Conservation (phyloP, 2,888 invertebrate species). For the Drymonia ruficornis region DNA sequence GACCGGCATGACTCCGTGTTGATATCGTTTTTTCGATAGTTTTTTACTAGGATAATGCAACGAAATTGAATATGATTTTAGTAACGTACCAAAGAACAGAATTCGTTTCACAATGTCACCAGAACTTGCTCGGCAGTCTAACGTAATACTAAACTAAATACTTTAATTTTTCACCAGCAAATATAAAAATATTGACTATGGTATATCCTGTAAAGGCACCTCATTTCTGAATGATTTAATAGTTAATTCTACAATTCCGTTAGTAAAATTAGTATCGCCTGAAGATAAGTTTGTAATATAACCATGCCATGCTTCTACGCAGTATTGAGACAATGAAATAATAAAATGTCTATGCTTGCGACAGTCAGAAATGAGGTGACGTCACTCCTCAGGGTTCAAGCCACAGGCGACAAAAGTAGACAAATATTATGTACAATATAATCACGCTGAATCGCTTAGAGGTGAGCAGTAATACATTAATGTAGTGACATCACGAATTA, state of each 20-base stretch:
- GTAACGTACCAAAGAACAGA: no score
- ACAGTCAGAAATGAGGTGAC: constrained; percentile 1
- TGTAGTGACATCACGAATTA: neutral
- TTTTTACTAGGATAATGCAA: no score
- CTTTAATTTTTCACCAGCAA: constrained; percentile 62
- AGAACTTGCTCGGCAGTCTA: constrained; percentile 16
- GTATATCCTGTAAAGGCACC: constrained; percentile 32
- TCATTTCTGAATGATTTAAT: constrained; percentile 20
- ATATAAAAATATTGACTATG: constrained; percentile 73
- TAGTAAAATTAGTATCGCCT: no score
- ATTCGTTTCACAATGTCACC: constrained; percentile 8
- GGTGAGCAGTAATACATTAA: neutral
- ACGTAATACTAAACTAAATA: constrained; percentile 63
- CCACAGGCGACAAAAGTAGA: constrained; percentile 5
- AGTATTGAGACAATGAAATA: no score
- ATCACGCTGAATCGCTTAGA: constrained; percentile 1
- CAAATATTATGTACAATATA: neutral
- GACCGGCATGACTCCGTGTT: no score
- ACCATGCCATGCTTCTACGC: no score
- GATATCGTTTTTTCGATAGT: no score
- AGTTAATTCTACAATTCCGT: no score
- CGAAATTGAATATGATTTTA: no score
- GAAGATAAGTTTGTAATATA: no score
- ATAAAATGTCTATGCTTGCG: no score
- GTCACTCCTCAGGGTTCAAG: neutral